phyloP scores from a whole-genome alignment of 2,888 invertebrate genomes.

The Azorinus chamasolen region DNA sequence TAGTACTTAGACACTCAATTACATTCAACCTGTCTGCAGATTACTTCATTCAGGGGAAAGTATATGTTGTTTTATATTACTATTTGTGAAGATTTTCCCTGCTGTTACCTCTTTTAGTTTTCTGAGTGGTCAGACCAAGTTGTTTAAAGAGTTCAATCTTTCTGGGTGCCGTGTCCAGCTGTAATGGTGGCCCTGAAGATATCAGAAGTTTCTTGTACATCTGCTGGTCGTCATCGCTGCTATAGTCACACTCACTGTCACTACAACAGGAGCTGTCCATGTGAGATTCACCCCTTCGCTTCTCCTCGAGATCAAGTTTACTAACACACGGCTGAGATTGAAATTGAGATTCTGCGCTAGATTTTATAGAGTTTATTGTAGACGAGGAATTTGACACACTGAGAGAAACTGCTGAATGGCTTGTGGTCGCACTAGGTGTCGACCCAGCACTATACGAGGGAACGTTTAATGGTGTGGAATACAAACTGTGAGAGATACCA shows the following conservation, averaged over 20 bases:
- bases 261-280: conserved; percentile 72
- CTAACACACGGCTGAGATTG: conserved; percentile 73
- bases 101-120: conserved; percentile 76
- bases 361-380: conserved; percentile 6
- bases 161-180: conserved; percentile 77
- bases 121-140: conserved; percentile 80
- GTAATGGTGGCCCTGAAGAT: conserved; percentile 80
- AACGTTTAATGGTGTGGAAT: conserved; percentile 51
- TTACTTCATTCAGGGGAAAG: no score
- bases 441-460: conserved; percentile 46
- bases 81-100: no score
- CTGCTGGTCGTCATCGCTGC: conserved; percentile 70
- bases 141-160: conserved; percentile 79
- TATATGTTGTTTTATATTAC: no score
- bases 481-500: conserved; percentile 17
- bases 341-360: conserved; percentile 17
- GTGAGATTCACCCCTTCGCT: conserved; percentile 76
- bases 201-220: conserved; percentile 76
- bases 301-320: conserved; percentile 84
- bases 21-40: no score
- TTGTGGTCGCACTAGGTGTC: neutral
- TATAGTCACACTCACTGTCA: conserved; percentile 76
- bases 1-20: no score
- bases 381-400: conserved; percentile 2
- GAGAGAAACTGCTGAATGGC: neutral